Evolutionary conservation across 2,797 vertebrate genomes (phyloP), one percentile per base, ranked within the genome.

Genomic region (Crocodylus rhombifer): DNA sequence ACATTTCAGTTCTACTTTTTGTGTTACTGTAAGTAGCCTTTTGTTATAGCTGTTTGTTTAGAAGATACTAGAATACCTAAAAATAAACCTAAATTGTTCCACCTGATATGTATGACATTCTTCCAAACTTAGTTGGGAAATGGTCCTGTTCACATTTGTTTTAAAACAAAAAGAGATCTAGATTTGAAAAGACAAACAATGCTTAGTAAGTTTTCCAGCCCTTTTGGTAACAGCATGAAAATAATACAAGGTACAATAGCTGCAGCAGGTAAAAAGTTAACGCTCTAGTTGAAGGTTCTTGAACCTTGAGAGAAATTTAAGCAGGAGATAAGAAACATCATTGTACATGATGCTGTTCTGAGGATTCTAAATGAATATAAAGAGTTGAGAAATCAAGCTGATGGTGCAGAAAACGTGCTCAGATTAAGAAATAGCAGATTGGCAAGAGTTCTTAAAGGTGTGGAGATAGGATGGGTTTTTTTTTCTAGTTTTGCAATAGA

Each of bases 391-490:
- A 93, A 86, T 87, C 61, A 89, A 93, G 88, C 0, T 10, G 83
- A 77, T 90, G 73, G 71, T 83, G 80, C 23, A 84, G 76, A 86
- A 92, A 88, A 88, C 84, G 56, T 93, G 30, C 84, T 95, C 73
- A 63, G 57, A 87, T 95, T 88, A 94, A 80, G 79, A 94, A 95
- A 86, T 0, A 79, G 64, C 0, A 0, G 60, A 84, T 89, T 80
- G 78, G 25, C n/a, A 85, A 77, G 42, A 91, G n/a, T 78, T 94
- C 73, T 60, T 77, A 55, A 80, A 85, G n/a, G 26, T 21, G 18
- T 5, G 26, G 63, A 21, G 5, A n/a, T 16, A 75, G 61, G 12
- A 88, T 28, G 82, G 86, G 78, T 2, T 1, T 55, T 26, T 17
- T 1, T 3, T 3, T 12, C 23, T 30, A 51, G 61, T 14, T 81